A percentile compares a stretch with the other conserved stretches of the same genome.
phyloP scores from a whole-genome alignment of 2,113 vertebrate genomes.

The Apaloderma vittatum region DNA sequence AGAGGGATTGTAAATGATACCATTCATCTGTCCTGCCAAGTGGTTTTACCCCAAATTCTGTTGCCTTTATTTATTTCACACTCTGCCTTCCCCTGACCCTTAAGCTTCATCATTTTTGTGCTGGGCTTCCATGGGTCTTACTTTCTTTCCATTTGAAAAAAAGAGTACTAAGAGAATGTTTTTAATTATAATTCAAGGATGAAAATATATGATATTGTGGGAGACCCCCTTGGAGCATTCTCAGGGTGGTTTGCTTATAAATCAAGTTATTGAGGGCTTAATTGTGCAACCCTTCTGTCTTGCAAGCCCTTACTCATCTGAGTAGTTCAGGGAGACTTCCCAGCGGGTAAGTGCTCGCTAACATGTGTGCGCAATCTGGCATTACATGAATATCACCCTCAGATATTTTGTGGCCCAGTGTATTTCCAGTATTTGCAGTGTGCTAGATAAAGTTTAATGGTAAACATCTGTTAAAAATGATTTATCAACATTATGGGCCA shows the following conservation, averaged over 20 bases:
- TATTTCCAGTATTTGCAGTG: constrained; percentile 56
- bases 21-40: neutral
- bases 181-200: constrained; percentile 55
- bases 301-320: constrained; percentile 59
- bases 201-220: constrained; percentile 56
- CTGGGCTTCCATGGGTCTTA: neutral
- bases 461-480: constrained; percentile 56
- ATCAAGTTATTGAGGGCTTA: constrained; percentile 69
- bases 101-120: neutral
- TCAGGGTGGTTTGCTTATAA: constrained; percentile 64
- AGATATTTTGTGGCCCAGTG: constrained; percentile 57
- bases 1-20: neutral
- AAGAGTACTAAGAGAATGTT: neutral
- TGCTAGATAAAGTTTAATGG: constrained; percentile 62
- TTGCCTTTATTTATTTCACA: constrained; percentile 15
- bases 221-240: constrained; percentile 62
- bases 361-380: constrained; percentile 69
- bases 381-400: constrained; percentile 54
- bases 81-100: neutral
- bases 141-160: neutral
- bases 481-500: constrained; percentile 40
- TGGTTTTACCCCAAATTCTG: neutral
- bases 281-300: constrained; percentile 61
- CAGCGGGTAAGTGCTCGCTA: constrained; percentile 36
- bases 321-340: constrained; percentile 55